Evolutionary conservation across 30 jellyfish, hydroid and myxozoan species (phyloP).

Genomic region (Sanderia malayensis): DNA sequence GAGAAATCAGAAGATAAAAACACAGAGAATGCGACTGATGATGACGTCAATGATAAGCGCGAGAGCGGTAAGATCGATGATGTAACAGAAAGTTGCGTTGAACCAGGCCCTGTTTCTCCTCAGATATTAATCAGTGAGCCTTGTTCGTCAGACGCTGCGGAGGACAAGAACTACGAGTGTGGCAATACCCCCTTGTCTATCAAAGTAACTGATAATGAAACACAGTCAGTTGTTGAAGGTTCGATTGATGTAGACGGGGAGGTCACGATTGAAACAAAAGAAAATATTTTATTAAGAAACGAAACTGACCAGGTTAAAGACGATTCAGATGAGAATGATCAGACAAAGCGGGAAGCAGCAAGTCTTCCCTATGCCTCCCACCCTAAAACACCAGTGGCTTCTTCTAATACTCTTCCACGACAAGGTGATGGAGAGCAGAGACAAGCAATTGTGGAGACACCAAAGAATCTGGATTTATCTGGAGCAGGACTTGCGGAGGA

Average conservation of each 20-base stretch:
- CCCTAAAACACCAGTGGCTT: neutral
- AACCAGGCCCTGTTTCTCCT: too few species aligned
- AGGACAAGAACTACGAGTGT: too few species aligned
- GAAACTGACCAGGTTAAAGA: neutral
- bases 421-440: neutral
- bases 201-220: constrained; percentile 40
- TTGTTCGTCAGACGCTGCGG: too few species aligned
- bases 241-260: constrained; percentile 16
- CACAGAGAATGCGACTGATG: too few species aligned
- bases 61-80: too few species aligned
- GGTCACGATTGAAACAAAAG: neutral
- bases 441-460: neutral
- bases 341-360: neutral
- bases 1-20: too few species aligned
- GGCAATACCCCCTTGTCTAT: constrained; percentile 26
- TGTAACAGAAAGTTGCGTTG: too few species aligned
- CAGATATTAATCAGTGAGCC: too few species aligned
- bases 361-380: neutral
- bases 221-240: constrained; percentile 47
- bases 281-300: neutral
- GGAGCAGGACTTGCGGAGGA: constrained; percentile 1
- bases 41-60: too few species aligned
- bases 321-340: neutral
- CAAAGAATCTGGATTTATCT: constrained; percentile 23
- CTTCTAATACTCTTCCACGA: neutral